phyloP scores from a whole-genome alignment of 2,113 vertebrate species.

The Elephantulus edwardii region DNA sequence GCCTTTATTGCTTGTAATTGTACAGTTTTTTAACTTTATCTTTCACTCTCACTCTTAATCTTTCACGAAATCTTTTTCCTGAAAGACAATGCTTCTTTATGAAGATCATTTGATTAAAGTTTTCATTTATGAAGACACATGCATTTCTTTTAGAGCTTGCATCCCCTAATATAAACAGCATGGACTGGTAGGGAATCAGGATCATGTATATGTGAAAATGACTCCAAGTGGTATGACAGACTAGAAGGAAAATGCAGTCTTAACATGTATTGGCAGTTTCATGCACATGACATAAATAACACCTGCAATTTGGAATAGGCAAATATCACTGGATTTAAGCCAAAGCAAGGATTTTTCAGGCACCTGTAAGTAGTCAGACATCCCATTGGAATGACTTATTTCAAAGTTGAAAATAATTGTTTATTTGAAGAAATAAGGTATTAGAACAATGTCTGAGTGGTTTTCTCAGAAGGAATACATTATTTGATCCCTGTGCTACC shows the following conservation, averaged over 20 bases:
- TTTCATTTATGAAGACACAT: background rate
- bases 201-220: conserved; percentile 8
- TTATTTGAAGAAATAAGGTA: conserved; percentile 22
- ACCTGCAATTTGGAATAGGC: background rate
- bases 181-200: background rate
- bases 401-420: conserved; percentile 22
- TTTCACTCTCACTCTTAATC: conserved; percentile 48
- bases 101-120: background rate
- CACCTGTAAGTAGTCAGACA: background rate
- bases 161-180: background rate
- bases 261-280: background rate
- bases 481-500: background rate
- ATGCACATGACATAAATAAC: background rate
- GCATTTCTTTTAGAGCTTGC: conserved; percentile 12
- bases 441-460: background rate
- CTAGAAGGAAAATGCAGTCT: conserved; percentile 23
- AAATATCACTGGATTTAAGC: background rate
- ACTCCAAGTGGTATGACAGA: background rate
- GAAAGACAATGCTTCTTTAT: background rate
- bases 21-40: conserved; percentile 69
- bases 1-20: conserved; percentile 58
- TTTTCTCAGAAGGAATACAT: background rate
- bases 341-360: conserved; percentile 17
- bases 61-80: conserved; percentile 39
- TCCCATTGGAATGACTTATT: conserved; percentile 13